phyloP scores from a whole-genome alignment of 2,888 invertebrate species.

The Apamea anceps region DNA sequence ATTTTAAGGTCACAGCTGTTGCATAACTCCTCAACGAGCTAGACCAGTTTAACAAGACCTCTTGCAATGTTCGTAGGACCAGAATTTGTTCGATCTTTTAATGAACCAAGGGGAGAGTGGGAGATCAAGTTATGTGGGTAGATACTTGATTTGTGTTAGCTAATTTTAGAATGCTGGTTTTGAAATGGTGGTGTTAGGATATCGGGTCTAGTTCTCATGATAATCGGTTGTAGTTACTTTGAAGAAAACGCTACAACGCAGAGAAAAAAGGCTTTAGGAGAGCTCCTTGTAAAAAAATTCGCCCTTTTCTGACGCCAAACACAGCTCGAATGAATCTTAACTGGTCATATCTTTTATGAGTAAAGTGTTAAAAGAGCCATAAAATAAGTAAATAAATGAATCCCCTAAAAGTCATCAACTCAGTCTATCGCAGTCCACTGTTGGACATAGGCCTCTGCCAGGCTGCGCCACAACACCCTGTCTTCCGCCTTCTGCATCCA shows the following conservation, averaged over 20 bases:
- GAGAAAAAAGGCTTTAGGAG: not conserved
- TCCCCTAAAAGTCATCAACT: too few relatives aligned
- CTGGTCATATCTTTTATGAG: too few relatives aligned
- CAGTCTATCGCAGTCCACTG: too few relatives aligned
- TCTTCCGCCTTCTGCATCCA: too few relatives aligned
- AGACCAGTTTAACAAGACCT: conserved; percentile 75
- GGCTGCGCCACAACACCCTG: too few relatives aligned
- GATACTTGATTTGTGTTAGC: conserved; percentile 75
- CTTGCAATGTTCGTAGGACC: conserved; percentile 66
- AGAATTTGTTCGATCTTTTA: conserved; percentile 52
- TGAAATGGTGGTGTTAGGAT: conserved; percentile 75
- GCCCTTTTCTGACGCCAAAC: not conserved
- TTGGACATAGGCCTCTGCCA: too few relatives aligned
- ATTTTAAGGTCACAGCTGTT: conserved; percentile 85
- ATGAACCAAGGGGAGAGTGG: conserved; percentile 57
- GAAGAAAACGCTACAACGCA: not conserved
- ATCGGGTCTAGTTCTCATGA: conserved; percentile 63
- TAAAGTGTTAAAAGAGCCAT: too few relatives aligned
- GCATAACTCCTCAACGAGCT: conserved; percentile 81
- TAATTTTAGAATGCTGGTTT: conserved; percentile 84
- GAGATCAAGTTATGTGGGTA: conserved; percentile 68
- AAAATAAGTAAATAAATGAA: too few relatives aligned
- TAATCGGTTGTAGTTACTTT: conserved; percentile 26
- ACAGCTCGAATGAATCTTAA: not conserved
- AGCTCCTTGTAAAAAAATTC: not conserved